Percentiles rank a stretch among this genome's conserved stretches.
Evolutionary conservation across 2,888 invertebrate genomes (phyloP).

Genomic region (Acanthosoma haemorrhoidale): DNA sequence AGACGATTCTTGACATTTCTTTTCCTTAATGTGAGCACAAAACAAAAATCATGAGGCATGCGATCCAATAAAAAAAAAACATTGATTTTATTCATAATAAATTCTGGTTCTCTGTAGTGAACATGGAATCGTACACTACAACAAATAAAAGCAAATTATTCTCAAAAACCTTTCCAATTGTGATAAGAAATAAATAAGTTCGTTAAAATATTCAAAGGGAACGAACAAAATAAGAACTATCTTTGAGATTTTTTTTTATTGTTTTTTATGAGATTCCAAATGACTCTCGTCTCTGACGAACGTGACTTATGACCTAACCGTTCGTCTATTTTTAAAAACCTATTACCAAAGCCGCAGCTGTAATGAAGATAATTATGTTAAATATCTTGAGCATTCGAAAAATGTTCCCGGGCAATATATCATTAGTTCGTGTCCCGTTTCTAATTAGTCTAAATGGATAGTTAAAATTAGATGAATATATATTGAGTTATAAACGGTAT

Average conservation of each 20-base stretch:
- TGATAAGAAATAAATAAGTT: not conserved
- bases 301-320: not conserved
- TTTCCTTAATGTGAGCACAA: no score
- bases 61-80: no score
- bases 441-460: no score
- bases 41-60: no score
- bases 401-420: not conserved
- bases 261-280: not conserved
- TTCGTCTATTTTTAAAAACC: slow-evolving; percentile 7
- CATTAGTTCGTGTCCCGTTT: not conserved
- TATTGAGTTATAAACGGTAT: no score
- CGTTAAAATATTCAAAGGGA: not conserved
- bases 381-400: not conserved
- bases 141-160: no score
- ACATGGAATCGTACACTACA: no score
- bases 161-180: no score
- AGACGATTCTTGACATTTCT: no score
- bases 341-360: not conserved
- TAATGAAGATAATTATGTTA: not conserved
- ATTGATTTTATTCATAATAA: no score
- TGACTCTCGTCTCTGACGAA: not conserved
- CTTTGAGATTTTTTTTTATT: not conserved
- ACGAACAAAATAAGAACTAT: not conserved
- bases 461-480: no score
- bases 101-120: no score